Base-by-base conservation (phyloP, 2,113 vertebrate species). In the Chaetura pelagica region DNA sequence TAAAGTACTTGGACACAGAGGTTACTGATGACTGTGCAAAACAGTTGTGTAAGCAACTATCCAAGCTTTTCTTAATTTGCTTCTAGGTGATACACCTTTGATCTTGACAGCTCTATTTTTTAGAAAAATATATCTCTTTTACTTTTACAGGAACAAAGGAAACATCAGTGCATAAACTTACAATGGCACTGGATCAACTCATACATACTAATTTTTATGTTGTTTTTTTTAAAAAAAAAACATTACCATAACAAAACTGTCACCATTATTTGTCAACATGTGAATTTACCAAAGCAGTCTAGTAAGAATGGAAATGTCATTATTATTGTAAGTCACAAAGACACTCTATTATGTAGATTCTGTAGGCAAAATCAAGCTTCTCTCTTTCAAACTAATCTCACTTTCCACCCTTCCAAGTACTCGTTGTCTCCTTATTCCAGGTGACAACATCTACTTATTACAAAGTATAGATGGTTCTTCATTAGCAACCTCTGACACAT, bases 161-260 rank as follows among this genome's bases (percentile, higher is more conserved):
- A 85, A 84, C 6, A 48, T 82, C 6, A 52, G 35, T 32, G 32
- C 12, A 49, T 15, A 4, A 35, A 64, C 44, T 51, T 77, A 74
- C 54, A 80, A 52, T 10, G 22, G 27, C n/a, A 84, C 27, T 20
- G 4, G 35, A 89, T 51, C 58, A 73, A 77, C 24, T 34, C 38
- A 2, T n/a, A 57, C 3, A 48, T 34, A 34, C 2, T 26, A 21
- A 29, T 30, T 40, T 51, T 24, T 32, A 0, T 9, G 4, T 11
- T 21, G 68, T 55, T 55, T 2, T 42, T 42, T 42, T 42, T 12
- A 1, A 3, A 71, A 75, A 84, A 54, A 26, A 57, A 73, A n/a
- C n/a, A 62, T 58, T 62, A 89, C 1, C 3, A 48, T 17, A 61
- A 42, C 15, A 48, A 40, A 51, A 73, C 49, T 49, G 15, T 13